Base-by-base conservation (phyloP, 2,888 invertebrate genomes). In the Eremobia ochroleuca region DNA sequence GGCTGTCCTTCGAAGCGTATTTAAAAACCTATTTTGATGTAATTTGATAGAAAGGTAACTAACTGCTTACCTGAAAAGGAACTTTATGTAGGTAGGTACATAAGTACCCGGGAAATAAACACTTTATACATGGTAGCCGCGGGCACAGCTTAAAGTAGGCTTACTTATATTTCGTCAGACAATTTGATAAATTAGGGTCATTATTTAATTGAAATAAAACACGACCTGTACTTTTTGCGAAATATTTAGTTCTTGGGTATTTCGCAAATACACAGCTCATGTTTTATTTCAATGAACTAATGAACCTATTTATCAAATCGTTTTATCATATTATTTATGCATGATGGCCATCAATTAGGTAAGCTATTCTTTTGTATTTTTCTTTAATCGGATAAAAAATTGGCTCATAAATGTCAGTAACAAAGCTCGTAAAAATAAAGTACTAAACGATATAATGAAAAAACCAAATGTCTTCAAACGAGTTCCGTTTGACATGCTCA, bases 361-460 rank as follows among this genome's bases (percentile, higher is more conserved):
- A 21, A 64, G 68, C 21, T 13, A 34, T 61, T 70, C 65, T 64
- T 81, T 81, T 61, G 59, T 80, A 34, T 85, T 79, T 80, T 40
- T 28, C 37, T 71, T 55, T 34, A 55, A 34, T 65, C 61, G 3
- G 46, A 73, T 62, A 34, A 55, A 62, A 49, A 28, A 25, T 46
- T 52, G 31, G 3, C 21, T 25, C 46, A 15, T 52, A 70, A 82
- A 76, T 75, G n/a, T 67, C 49, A 62, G 64, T n/a, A 40, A 31
- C 28, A 85, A 70, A 66, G 28, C 49, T 58, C 67, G 55, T 55
- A 64, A 61, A 25, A 76, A 40, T 70, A 67, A 71, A 77, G 55
- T 55, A 46, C 21, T 68, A 21, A 72, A 46, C 67, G 40, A 61
- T 13, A 28, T 58, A 73, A 74, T 69, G 64, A 71, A 77, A 73